A percentile compares a stretch with the other conserved stretches of the same genome.
These are phyloP conservation scores for Emydoidea blandingii DNA, from an alignment of 2,797 vertebrate species.

Conservation along the genomic window DNA sequence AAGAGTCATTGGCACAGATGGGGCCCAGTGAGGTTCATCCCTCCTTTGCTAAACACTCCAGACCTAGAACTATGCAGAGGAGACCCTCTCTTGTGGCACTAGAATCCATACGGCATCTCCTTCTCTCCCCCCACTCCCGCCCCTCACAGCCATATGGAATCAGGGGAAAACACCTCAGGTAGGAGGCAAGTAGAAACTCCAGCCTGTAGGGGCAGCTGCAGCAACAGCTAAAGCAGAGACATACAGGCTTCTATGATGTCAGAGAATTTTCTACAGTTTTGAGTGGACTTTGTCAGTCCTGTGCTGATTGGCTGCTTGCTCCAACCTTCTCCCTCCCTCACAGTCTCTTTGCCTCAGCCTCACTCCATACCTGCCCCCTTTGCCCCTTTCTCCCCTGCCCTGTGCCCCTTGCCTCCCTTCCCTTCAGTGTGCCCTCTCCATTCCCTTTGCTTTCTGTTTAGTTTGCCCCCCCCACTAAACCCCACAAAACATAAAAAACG, in stretches of 20 bases:
- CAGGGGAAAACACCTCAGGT: not conserved
- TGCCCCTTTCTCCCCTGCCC: no score
- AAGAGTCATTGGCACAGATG: not conserved
- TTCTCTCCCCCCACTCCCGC: no score
- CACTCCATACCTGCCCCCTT: no score
- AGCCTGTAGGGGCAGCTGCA: not conserved
- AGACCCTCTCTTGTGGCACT: not conserved
- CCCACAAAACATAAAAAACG: no score
- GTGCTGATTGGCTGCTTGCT: no score
- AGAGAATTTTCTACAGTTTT: not conserved
- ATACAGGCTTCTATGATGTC: not conserved
- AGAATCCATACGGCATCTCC: not conserved
- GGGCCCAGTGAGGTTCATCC: not conserved
- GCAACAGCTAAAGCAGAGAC: not conserved
- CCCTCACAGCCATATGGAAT: not conserved
- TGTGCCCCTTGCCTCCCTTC: no score
- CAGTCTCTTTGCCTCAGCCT: no score
- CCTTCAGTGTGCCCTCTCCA: no score
- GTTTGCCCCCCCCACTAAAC: no score
- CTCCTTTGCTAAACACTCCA: not conserved
- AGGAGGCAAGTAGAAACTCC: not conserved
- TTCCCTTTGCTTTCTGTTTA: no score
- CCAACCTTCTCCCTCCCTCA: no score
- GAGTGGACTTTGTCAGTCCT: no score
- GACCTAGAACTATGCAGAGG: not conserved